Conservation (phyloP, 2,888 invertebrate species). For the Calliopum simillimum region DNA sequence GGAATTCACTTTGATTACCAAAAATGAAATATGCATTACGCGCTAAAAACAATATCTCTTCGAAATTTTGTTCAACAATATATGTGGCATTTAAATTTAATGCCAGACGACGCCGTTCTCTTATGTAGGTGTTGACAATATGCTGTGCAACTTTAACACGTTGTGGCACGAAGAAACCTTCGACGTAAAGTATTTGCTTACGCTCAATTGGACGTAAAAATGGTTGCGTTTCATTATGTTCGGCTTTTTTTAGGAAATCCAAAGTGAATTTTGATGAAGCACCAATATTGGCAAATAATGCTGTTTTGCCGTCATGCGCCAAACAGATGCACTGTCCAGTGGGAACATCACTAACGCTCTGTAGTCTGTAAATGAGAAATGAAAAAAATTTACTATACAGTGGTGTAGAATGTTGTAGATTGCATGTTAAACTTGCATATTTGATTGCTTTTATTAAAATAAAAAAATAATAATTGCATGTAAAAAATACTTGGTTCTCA, state of each 20-base stretch:
- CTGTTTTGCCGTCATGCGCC: conserved; percentile 66
- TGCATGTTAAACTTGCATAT: too few relatives aligned
- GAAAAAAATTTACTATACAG: conserved; percentile 1
- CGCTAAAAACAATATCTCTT: conserved; percentile 66
- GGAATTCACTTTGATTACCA: conserved; percentile 71
- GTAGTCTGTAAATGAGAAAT: conserved; percentile 52
- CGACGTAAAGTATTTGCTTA: conserved; percentile 69
- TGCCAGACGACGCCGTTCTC: conserved; percentile 65
- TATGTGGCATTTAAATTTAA: conserved; percentile 72
- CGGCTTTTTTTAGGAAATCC: conserved; percentile 56
- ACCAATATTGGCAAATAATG: conserved; percentile 70
- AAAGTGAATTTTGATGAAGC: conserved; percentile 68
- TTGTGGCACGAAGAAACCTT: conserved; percentile 72
- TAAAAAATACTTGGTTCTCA: neutral
- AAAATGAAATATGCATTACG: conserved; percentile 69
- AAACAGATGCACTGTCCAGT: conserved; percentile 71
- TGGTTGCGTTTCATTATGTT: conserved; percentile 43
- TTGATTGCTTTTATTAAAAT: too few relatives aligned
- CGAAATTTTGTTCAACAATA: conserved; percentile 66
- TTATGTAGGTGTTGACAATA: conserved; percentile 66
- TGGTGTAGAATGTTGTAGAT: neutral
- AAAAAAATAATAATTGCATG: neutral
- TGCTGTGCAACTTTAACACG: conserved; percentile 67
- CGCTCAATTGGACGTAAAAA: conserved; percentile 59
- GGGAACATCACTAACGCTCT: conserved; percentile 58